Evolutionary conservation across 2,113 vertebrate species (phyloP).

Genomic region (Nasalis larvatus): DNA sequence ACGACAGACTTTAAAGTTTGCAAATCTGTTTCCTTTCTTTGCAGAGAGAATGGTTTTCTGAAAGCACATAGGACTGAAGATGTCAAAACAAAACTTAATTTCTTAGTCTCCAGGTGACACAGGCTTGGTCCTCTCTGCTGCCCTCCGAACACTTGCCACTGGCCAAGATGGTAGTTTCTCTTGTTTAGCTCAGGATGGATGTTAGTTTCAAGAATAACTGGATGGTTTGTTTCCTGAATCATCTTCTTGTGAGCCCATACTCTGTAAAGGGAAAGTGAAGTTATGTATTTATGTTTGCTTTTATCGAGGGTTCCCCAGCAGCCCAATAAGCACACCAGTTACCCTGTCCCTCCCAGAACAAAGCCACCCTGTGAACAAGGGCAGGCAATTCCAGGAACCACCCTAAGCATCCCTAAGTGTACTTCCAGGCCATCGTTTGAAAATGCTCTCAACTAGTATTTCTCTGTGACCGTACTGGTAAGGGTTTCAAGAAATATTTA

Average conservation of each 20-base stretch:
- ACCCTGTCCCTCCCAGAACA: neutral
- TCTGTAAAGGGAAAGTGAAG: slow-evolving; percentile 84
- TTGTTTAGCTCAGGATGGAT: slow-evolving; percentile 73
- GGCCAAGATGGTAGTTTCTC: slow-evolving; percentile 73
- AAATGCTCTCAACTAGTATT: neutral
- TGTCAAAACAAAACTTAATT: slow-evolving; percentile 76
- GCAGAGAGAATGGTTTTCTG: slow-evolving; percentile 84
- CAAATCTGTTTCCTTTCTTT: slow-evolving; percentile 83
- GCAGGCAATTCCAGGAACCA: neutral
- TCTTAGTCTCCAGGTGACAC: slow-evolving; percentile 82
- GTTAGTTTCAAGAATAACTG: slow-evolving; percentile 95
- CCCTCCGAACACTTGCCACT: slow-evolving; percentile 70
- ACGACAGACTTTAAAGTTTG: slow-evolving; percentile 86
- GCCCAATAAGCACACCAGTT: neutral
- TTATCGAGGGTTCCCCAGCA: neutral
- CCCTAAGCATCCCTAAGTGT: neutral
- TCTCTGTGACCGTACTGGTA: neutral
- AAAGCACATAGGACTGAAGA: slow-evolving; percentile 85
- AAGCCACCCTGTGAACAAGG: too few relatives aligned
- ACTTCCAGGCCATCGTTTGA: neutral
- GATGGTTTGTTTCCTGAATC: slow-evolving; percentile 99
- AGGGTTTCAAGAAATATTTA: neutral
- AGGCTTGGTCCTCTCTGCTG: slow-evolving; percentile 81
- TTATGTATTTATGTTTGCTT: neutral
- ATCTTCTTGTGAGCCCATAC: slow-evolving; percentile 99